Evolutionary conservation across 2,113 vertebrate species (phyloP).

Genomic region (Orcinus orca): DNA sequence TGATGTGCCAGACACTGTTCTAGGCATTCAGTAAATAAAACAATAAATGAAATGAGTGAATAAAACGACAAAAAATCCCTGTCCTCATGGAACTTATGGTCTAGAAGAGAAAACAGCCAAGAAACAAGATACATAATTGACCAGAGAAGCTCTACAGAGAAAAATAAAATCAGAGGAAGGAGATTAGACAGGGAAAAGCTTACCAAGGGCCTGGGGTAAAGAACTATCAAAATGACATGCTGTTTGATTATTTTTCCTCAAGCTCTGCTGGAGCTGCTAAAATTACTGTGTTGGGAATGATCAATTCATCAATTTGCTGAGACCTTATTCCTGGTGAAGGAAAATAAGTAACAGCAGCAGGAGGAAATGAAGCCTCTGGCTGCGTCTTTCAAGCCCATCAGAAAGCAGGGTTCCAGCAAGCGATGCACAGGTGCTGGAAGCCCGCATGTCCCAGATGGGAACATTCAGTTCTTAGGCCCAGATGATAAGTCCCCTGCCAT

Average conservation of each 20-base stretch:
- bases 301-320: not conserved
- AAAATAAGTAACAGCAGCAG: not conserved
- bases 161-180: not conserved
- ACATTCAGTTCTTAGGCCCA: not conserved
- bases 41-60: not conserved
- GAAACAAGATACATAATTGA: not conserved
- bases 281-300: not conserved
- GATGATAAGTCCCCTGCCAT: not conserved
- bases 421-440: fast-evolving
- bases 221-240: not conserved
- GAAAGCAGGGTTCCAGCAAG: not conserved
- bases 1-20: not conserved
- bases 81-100: not conserved
- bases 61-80: not conserved
- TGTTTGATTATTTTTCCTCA: not conserved
- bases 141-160: not conserved
- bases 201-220: not conserved
- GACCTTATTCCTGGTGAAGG: not conserved
- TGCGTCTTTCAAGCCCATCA: not conserved
- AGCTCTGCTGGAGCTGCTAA: not conserved
- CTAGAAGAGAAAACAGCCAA: not conserved
- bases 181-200: not conserved
- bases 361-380: not conserved
- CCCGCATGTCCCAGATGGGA: fast-evolving
- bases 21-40: not conserved